These are phyloP conservation scores for Nudaria mundana DNA, from an alignment of 2,888 invertebrate species.

Conservation along the genomic window DNA sequence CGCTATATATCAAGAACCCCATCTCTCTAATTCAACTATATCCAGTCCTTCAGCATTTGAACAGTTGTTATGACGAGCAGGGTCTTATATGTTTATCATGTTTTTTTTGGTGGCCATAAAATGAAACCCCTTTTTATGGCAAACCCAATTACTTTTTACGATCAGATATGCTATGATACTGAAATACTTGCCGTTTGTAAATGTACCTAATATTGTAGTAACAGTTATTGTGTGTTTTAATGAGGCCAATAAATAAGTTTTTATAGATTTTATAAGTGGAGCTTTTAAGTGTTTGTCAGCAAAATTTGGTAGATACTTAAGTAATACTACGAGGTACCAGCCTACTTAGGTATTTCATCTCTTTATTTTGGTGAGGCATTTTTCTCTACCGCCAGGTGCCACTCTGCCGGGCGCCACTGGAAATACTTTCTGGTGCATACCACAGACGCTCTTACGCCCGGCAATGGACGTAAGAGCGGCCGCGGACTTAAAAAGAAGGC, in stretches of 20 bases:
- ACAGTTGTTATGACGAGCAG: constrained; percentile 49
- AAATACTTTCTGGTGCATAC: too few relatives aligned
- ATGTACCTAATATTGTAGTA: constrained; percentile 42
- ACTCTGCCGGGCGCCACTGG: too few relatives aligned
- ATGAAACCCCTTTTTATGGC: constrained; percentile 76
- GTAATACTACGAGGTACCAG: too few relatives aligned
- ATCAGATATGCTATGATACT: constrained; percentile 67
- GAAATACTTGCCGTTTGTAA: constrained; percentile 60
- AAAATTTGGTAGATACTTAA: too few relatives aligned
- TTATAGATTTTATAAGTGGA: constrained; percentile 29
- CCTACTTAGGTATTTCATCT: too few relatives aligned
- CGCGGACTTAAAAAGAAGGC: too few relatives aligned
- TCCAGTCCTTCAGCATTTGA: constrained; percentile 34
- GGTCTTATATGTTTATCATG: constrained; percentile 70
- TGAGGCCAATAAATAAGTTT: constrained; percentile 36
- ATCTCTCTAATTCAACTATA: constrained; percentile 19
- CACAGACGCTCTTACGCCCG: too few relatives aligned
- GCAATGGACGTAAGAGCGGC: too few relatives aligned
- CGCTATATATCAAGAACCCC: too few relatives aligned
- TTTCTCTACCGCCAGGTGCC: too few relatives aligned
- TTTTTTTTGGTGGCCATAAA: constrained; percentile 67
- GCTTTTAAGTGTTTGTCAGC: too few relatives aligned
- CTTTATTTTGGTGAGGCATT: too few relatives aligned
- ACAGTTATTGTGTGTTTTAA: constrained; percentile 37
- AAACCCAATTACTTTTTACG: constrained; percentile 79